Base-by-base conservation (phyloP, 2,888 invertebrate species). In the Agrochola circellaris region DNA sequence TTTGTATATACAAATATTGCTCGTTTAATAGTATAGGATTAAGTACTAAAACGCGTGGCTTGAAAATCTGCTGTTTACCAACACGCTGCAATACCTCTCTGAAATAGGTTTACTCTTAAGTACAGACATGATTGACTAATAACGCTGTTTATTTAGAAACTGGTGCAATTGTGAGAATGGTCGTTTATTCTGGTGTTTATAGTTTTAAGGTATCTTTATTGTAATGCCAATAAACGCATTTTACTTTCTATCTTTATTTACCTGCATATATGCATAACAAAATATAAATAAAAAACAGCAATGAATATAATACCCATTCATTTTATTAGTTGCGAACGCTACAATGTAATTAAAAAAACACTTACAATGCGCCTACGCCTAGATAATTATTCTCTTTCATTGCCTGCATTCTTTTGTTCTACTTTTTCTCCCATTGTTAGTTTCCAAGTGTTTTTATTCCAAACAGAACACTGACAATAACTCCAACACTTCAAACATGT, bases 351-450 rank as follows among this genome's bases (percentile, higher is more conserved):
- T 48, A 60, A 38, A 60, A 73, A 38, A 54, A 23, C 17, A 42
- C n/a, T 1, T 38, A 38, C 71, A 58, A n/a, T n/a, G n/a, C n/a
- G 62, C 51, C 61, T 56, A 6, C 23, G 17, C 42, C 51, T 42
- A 58, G 26, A 11, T 75, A 75, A 64, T 51, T 60, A 58, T 67
- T 54, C 64, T 54, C 71, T 65, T 72, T 77, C 38, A 65, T 65
- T 60, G 54, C 26, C 5, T 45, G 17, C 45, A 54, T 81, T 77
- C 45, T 81, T 81, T 81, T 81, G 82, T 82, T 65, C 54, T 23
- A 56, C 17, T 73, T 82, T 82, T 81, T 70, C 26, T 75, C 30
- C 69, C 56, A 73, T 82, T 83, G 79, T 83, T 83, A 69, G 60
- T 70, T 58, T 70, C n/a, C 42, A 66, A 17, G 34, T 70, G 66